Percentiles rank a stretch among this genome's conserved stretches.
These are phyloP conservation scores for Wiebesia pumilae DNA, from an alignment of 1,140 invertebrate species.

Conservation along the genomic window DNA sequence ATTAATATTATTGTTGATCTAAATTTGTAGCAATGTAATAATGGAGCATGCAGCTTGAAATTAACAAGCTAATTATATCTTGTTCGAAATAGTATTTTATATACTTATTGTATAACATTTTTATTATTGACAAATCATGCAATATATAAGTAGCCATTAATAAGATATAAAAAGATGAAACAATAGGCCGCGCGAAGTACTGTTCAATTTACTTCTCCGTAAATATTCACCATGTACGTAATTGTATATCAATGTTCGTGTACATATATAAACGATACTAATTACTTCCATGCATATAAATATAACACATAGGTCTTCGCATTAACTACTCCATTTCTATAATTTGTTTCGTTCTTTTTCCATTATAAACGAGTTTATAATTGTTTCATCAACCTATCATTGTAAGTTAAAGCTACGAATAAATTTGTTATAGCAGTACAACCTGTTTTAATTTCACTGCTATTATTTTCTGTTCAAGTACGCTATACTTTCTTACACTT, in stretches of 20 bases:
- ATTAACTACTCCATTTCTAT: neutral
- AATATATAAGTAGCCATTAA: neutral
- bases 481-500: neutral
- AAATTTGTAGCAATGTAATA: no score
- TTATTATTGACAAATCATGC: neutral
- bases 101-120: neutral
- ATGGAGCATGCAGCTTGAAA: no score
- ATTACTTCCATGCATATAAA: neutral
- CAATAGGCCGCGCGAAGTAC: neutral
- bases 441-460: neutral
- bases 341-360: neutral
- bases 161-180: neutral
- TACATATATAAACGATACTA: constrained; percentile 16
- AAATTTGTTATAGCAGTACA: neutral
- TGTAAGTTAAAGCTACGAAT: neutral
- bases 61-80: neutral
- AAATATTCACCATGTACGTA: neutral
- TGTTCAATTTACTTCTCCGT: constrained; percentile 5
- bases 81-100: neutral
- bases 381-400: constrained; percentile 20
- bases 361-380: constrained; percentile 37
- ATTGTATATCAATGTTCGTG: constrained; percentile 6
- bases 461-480: neutral
- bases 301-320: neutral
- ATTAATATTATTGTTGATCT: no score